These are phyloP conservation scores for Cabera pusaria DNA, from an alignment of 2,888 invertebrate genomes.

Conservation along the genomic window DNA sequence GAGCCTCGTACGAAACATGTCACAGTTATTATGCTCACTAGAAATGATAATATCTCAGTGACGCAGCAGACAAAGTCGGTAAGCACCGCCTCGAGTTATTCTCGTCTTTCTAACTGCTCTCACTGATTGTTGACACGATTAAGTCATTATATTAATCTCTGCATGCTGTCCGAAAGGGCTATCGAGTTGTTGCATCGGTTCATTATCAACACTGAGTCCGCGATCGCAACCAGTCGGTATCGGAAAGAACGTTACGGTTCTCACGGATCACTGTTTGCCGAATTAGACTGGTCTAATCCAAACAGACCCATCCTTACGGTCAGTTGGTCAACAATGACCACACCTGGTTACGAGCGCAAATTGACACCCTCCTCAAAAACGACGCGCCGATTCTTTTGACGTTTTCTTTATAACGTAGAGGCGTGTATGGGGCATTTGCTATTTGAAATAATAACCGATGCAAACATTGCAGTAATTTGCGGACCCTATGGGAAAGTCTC, in stretches of 20 bases:
- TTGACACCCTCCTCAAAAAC: slow-evolving; percentile 71
- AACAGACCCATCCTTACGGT: slow-evolving; percentile 69
- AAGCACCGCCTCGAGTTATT: slow-evolving; percentile 53
- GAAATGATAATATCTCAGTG: slow-evolving; percentile 78
- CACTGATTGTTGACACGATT: slow-evolving; percentile 66
- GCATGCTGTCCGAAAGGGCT: slow-evolving; percentile 24
- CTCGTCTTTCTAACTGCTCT: slow-evolving; percentile 50
- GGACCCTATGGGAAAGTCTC: slow-evolving; percentile 64
- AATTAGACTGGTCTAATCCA: slow-evolving; percentile 64
- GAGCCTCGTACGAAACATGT: slow-evolving; percentile 75
- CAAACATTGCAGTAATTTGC: slow-evolving; percentile 74
- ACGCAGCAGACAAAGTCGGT: slow-evolving; percentile 64
- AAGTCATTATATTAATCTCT: slow-evolving; percentile 44
- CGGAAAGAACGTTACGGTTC: slow-evolving; percentile 58
- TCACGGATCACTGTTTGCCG: slow-evolving; percentile 65
- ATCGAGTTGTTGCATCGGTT: slow-evolving; percentile 16
- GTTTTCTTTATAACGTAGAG: slow-evolving; percentile 59
- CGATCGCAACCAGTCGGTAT: slow-evolving; percentile 21
- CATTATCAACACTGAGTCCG: slow-evolving; percentile 12
- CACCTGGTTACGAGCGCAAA: slow-evolving; percentile 68
- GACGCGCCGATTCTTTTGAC: slow-evolving; percentile 61
- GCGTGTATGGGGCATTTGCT: slow-evolving; percentile 64
- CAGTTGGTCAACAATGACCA: slow-evolving; percentile 74
- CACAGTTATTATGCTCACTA: slow-evolving; percentile 81
- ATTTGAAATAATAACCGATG: slow-evolving; percentile 62